A percentile compares a stretch with the other conserved stretches of the same genome.
Conservation (phyloP, 2,888 invertebrate genomes). For the Acleris sparsana region DNA sequence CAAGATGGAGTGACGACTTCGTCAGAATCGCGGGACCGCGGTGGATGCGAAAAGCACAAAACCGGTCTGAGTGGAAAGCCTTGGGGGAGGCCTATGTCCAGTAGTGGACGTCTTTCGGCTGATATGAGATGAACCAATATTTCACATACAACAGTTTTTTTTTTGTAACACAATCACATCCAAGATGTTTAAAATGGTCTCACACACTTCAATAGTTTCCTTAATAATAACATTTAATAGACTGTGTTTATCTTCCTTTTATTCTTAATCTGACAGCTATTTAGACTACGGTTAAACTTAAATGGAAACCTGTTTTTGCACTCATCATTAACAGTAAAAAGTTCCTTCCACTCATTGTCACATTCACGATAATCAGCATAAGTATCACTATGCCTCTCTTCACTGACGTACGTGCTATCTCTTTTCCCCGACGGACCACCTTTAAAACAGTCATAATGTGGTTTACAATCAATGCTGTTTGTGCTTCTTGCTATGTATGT, state of each 20-base stretch:
- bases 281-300: constrained; percentile 75
- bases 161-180: constrained; percentile 10
- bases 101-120: too few species aligned
- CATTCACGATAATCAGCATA: constrained; percentile 66
- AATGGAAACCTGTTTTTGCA: constrained; percentile 66
- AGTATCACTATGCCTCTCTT: constrained; percentile 69
- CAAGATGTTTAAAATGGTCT: constrained; percentile 13
- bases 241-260: constrained; percentile 63
- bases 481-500: constrained; percentile 69
- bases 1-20: too few species aligned
- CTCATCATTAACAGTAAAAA: constrained; percentile 53
- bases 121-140: too few species aligned
- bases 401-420: constrained; percentile 43
- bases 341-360: constrained; percentile 56
- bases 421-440: constrained; percentile 46
- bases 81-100: too few species aligned
- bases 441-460: constrained; percentile 77
- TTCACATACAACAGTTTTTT: not conserved
- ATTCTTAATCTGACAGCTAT: constrained; percentile 70
- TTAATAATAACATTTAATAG: constrained; percentile 41
- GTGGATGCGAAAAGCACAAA: too few species aligned
- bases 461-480: constrained; percentile 75
- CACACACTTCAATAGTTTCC: constrained; percentile 5
- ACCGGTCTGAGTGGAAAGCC: too few species aligned
- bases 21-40: too few species aligned